phyloP scores from a whole-genome alignment of 2,797 vertebrate species.

The Syngnathus rostellatus region DNA sequence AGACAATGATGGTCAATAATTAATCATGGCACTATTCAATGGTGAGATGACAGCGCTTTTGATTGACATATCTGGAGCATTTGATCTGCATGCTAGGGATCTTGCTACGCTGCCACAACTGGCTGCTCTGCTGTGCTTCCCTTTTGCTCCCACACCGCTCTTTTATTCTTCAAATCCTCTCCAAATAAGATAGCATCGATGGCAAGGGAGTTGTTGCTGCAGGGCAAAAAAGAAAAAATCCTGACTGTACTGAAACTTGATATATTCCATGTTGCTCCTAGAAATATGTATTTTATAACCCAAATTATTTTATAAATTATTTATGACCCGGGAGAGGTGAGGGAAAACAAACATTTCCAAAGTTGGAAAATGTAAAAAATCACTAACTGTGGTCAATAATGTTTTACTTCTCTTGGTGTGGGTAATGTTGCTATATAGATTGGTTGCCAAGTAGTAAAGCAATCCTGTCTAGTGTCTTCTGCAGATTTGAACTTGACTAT shows the following conservation, averaged over 20 bases:
- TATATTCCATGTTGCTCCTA: slow-evolving; percentile 35
- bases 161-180: slow-evolving; percentile 47
- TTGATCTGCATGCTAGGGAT: slow-evolving; percentile 55
- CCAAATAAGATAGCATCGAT: slow-evolving; percentile 37
- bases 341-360: neutral
- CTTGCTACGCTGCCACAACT: slow-evolving; percentile 16
- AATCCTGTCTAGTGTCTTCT: too few species aligned
- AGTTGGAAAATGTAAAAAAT: neutral
- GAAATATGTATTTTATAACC: slow-evolving; percentile 28
- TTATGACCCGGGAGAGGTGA: slow-evolving; percentile 2
- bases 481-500: too few species aligned
- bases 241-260: slow-evolving; percentile 39
- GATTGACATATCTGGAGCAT: slow-evolving; percentile 69
- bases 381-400: neutral
- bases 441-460: too few species aligned
- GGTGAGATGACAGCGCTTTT: slow-evolving; percentile 57
- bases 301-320: slow-evolving; percentile 3
- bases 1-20: slow-evolving; percentile 65
- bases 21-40: slow-evolving; percentile 59
- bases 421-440: too few species aligned
- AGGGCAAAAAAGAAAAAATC: slow-evolving; percentile 16
- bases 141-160: slow-evolving; percentile 5
- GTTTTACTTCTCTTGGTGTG: too few species aligned
- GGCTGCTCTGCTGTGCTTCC: slow-evolving; percentile 14
- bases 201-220: slow-evolving; percentile 29